phyloP scores from a whole-genome alignment of 2,888 invertebrate genomes.

The Netelia virgata region DNA sequence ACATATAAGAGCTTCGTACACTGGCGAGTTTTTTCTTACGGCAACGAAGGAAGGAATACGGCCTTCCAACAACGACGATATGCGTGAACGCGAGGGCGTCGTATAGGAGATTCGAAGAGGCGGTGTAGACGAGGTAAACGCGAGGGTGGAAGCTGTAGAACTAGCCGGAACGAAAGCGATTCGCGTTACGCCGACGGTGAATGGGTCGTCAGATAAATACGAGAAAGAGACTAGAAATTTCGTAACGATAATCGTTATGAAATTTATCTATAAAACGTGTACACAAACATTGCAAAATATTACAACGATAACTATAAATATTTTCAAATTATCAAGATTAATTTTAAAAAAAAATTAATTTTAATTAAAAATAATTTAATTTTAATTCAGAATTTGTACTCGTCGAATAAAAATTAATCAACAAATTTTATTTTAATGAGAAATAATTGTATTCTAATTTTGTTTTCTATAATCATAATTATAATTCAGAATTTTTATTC shows the following conservation, averaged over 20 bases:
- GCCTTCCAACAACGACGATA: slow-evolving; percentile 76
- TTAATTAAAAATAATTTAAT: too few species aligned
- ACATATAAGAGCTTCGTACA: slow-evolving; percentile 61
- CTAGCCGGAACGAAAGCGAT: slow-evolving; percentile 62
- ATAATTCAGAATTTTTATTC: too few species aligned
- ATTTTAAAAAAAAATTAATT: too few species aligned
- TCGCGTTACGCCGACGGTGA: slow-evolving; percentile 34
- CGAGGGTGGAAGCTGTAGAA: slow-evolving; percentile 59
- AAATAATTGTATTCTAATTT: too few species aligned
- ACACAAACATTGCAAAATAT: too few species aligned
- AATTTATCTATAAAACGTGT: slow-evolving; percentile 15
- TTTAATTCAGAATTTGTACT: too few species aligned
- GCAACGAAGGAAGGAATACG: slow-evolving; percentile 78
- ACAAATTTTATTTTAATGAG: too few species aligned
- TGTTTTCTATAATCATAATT: too few species aligned
- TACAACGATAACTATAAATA: too few species aligned
- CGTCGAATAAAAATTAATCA: too few species aligned
- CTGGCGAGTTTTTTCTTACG: slow-evolving; percentile 42
- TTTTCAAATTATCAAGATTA: too few species aligned
- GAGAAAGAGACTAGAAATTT: slow-evolving; percentile 24
- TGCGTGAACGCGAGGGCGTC: slow-evolving; percentile 74
- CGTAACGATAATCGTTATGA: slow-evolving; percentile 25
- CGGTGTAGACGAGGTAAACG: slow-evolving; percentile 31
- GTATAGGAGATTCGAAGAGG: slow-evolving; percentile 3
- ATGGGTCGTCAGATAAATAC: slow-evolving; percentile 27